Evolutionary conservation across 2,888 invertebrate genomes (phyloP), one percentile per base, ranked within the genome.

Genomic region (Tortrix viridana): DNA sequence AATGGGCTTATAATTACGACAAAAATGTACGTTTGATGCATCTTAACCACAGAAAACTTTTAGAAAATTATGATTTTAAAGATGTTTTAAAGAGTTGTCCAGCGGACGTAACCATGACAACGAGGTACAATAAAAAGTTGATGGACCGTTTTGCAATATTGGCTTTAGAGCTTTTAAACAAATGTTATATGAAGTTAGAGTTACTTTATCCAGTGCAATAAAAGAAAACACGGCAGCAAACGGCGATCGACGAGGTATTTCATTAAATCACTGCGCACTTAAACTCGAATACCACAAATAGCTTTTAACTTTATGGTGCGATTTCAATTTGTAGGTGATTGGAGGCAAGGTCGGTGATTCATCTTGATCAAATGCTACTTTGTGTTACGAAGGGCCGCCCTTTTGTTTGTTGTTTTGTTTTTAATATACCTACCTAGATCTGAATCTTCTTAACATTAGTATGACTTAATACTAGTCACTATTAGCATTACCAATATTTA

Each of bases 261-360:
- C 73, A 79, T 79, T 79, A 78, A 71, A 79, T 77, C 74, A 74
- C 69, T 77, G 71, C 75, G 75, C 72, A 75, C 72, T 73, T 76
- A 71, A 71, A 66, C 70, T 56, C 47, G 63, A 67, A 74, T 72
- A 67, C 69, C 67, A 62, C 67, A 71, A 74, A 77, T 73, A 63
- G 72, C 70, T 76, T 73, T 69, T 65, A 68, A 64, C 65, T 53
- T 66, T 69, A 68, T 54, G 54, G 54, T 53, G 49, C 52, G 52
- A 65, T 69, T 57, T 64, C 53, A 64, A 65, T 65, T 65, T 65
- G 65, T 54, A 49, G 54, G 62, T 58, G 37, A 46, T 41, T 41
- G 47, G 54, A 18, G 41, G 61, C n/a, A 47, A 55, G 60, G 61
- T 37, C 47, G 52, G 43, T 32, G 18, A 54, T 56, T 52, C 64